Conservation (phyloP, 2,113 vertebrate species). For the Megaceryle maxima region DNA sequence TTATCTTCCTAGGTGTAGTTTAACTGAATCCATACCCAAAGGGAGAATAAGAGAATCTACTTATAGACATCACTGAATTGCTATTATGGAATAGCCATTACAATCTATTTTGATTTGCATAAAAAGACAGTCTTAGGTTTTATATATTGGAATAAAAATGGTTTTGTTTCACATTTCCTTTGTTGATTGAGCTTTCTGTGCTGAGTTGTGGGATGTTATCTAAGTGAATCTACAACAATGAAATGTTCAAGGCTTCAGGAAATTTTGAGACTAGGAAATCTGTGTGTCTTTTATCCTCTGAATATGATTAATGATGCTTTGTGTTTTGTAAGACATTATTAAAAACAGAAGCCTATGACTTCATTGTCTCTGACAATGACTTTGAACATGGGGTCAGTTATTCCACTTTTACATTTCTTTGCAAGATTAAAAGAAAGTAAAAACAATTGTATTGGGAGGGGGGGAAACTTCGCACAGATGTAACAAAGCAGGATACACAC, state of each 20-base stretch:
- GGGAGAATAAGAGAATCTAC: not conserved
- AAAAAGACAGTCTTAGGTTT: not conserved
- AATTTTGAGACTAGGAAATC: conserved; percentile 68
- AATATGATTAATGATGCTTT: conserved; percentile 79
- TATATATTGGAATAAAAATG: conserved; percentile 6
- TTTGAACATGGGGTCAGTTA: conserved; percentile 78
- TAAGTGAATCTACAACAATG: conserved; percentile 61
- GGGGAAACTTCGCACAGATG: conserved; percentile 72
- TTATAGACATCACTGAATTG: not conserved
- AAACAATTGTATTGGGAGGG: conserved; percentile 67
- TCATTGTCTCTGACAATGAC: conserved; percentile 79
- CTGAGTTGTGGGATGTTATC: conserved; percentile 56
- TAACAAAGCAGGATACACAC: conserved; percentile 72
- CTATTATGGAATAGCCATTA: not conserved
- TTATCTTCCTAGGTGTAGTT: not conserved
- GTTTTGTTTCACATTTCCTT: conserved; percentile 53
- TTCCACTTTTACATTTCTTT: conserved; percentile 77
- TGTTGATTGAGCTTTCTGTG: conserved; percentile 37
- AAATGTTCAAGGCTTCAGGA: conserved; percentile 55
- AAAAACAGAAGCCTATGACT: conserved; percentile 83
- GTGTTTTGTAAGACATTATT: conserved; percentile 78
- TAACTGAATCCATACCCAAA: not conserved
- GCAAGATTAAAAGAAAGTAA: conserved; percentile 82
- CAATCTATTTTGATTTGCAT: not conserved
- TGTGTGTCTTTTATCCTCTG: conserved; percentile 74